Percentiles rank a stretch among this genome's conserved stretches.
These are phyloP conservation scores for Drosophila pseudotalamancana DNA, from an alignment of 2,888 invertebrate genomes.

Conservation along the genomic window DNA sequence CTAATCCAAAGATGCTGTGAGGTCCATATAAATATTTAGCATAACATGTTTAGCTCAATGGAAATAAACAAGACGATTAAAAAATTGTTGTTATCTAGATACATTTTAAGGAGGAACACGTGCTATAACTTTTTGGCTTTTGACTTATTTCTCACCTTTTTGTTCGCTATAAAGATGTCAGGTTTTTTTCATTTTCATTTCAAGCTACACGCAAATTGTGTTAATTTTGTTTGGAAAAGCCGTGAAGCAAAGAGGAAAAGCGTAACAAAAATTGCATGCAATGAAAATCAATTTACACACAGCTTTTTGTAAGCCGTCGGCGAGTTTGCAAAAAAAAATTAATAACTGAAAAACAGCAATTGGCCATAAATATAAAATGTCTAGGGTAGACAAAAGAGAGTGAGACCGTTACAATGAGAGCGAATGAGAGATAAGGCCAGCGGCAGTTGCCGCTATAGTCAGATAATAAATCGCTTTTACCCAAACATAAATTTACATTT, in stretches of 20 bases:
- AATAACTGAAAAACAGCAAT: constrained; percentile 58
- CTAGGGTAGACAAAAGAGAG: neutral
- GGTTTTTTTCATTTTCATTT: neutral
- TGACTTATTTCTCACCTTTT: neutral
- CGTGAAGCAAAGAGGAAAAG: constrained; percentile 28
- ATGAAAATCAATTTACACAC: constrained; percentile 28
- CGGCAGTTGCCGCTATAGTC: constrained; percentile 1
- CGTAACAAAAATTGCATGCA: constrained; percentile 33
- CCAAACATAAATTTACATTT: constrained; percentile 77
- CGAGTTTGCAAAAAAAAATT: constrained; percentile 46
- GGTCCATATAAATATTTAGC: constrained; percentile 2
- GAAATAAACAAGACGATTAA: neutral
- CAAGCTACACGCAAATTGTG: constrained; percentile 5
- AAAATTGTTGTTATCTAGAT: neutral
- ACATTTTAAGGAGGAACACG: neutral
- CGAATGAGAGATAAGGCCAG: constrained; percentile 8
- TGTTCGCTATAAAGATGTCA: neutral
- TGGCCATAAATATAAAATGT: constrained; percentile 60
- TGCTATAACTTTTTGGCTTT: neutral
- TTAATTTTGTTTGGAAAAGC: constrained; percentile 21
- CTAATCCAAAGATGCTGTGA: constrained; percentile 4
- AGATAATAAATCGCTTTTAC: constrained; percentile 68
- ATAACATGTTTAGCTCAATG: constrained; percentile 9
- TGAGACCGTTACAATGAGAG: neutral
- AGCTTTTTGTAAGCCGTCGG: constrained; percentile 25